Percentiles rank a stretch among this genome's conserved stretches.
phyloP scores from a whole-genome alignment of 2,888 invertebrate species.

The Stomorhina lunata region DNA sequence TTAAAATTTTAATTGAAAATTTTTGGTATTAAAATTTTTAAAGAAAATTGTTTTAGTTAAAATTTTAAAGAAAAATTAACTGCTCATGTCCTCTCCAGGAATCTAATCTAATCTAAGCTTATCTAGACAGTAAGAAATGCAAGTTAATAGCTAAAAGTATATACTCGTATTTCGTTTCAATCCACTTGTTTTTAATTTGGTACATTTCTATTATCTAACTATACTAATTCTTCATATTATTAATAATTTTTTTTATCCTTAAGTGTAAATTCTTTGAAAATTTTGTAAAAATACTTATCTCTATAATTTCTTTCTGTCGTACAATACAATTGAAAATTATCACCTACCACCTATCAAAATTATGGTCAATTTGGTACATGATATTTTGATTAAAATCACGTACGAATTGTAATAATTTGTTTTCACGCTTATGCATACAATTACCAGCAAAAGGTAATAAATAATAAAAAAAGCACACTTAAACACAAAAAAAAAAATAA shows the following conservation, averaged over 20 bases:
- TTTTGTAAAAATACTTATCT: not conserved
- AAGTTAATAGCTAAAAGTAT: no score
- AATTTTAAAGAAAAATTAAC: no score
- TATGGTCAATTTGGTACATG: slow-evolving; percentile 59
- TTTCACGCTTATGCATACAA: slow-evolving; percentile 73
- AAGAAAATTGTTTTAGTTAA: no score
- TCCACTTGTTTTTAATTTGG: no score
- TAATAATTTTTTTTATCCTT: not conserved
- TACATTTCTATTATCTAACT: not conserved
- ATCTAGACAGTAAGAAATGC: no score
- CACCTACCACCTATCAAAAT: slow-evolving; percentile 63
- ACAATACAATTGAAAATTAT: slow-evolving; percentile 61
- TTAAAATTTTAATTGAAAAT: no score
- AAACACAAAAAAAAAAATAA: slow-evolving; percentile 4
- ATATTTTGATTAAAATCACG: slow-evolving; percentile 76
- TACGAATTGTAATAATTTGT: slow-evolving; percentile 78
- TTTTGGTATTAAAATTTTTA: no score
- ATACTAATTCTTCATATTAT: not conserved
- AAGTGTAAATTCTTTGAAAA: slow-evolving; percentile 40
- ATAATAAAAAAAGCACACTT: slow-evolving; percentile 38
- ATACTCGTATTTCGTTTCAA: no score
- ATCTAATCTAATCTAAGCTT: no score
- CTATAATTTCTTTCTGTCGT: slow-evolving; percentile 26
- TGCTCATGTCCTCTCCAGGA: no score
- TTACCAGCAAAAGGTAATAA: slow-evolving; percentile 59